phyloP scores from a whole-genome alignment of 2,888 invertebrate species.

The Spisula subtruncata region DNA sequence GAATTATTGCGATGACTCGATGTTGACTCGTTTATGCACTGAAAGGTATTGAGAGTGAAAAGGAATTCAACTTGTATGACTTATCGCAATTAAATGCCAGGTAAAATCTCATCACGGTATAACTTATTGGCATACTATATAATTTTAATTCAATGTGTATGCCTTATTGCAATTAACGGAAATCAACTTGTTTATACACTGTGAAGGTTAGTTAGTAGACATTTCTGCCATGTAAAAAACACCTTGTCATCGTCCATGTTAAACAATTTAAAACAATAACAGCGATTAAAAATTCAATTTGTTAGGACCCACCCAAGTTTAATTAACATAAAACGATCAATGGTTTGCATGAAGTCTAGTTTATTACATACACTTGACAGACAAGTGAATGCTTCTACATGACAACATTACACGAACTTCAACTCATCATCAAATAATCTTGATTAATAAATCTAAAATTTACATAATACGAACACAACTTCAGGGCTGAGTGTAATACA shows the following conservation, averaged over 20 bases:
- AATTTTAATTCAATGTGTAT: no score
- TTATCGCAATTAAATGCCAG: no score
- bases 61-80: no score
- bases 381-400: conserved; percentile 10
- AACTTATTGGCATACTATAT: no score
- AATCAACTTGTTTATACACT: no score
- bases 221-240: not conserved
- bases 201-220: not conserved
- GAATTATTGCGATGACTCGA: no score
- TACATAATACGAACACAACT: not conserved
- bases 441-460: conserved; percentile 12
- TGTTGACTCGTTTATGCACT: no score
- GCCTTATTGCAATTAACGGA: no score
- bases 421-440: not conserved
- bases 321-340: conserved; percentile 20
- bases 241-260: not conserved
- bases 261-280: conserved; percentile 23
- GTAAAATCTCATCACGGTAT: no score
- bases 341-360: not conserved
- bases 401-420: conserved; percentile 5
- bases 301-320: conserved; percentile 23
- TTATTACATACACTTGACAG: not conserved
- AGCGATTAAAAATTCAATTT: conserved; percentile 18
- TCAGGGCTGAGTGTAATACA: not conserved
- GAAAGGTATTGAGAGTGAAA: no score